phyloP scores from a whole-genome alignment of 1,140 invertebrate genomes.

The Epicauta chinensis region DNA sequence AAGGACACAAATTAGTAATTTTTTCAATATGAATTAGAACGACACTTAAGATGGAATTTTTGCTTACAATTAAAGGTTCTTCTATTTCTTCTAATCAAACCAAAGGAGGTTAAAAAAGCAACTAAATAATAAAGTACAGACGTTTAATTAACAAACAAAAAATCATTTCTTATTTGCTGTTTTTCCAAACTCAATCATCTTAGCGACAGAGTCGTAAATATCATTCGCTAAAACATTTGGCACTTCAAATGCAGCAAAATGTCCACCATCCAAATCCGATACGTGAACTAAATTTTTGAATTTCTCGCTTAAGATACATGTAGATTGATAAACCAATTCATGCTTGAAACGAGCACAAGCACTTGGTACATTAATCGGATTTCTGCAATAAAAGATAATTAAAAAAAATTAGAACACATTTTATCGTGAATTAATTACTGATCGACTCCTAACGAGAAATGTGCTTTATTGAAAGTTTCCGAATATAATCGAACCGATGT shows the following conservation, averaged over 20 bases:
- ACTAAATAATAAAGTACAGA: too few relatives aligned
- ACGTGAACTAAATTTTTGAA: conserved; percentile 58
- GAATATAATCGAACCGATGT: conserved; percentile 71
- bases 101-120: too few relatives aligned
- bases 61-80: too few relatives aligned
- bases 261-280: conserved; percentile 63
- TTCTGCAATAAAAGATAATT: conserved; percentile 42
- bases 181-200: conserved; percentile 17
- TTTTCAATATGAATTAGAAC: too few relatives aligned
- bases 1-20: too few relatives aligned
- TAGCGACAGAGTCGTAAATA: conserved; percentile 22
- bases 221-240: conserved; percentile 65
- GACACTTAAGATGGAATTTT: too few relatives aligned
- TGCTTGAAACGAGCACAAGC: conserved; percentile 58
- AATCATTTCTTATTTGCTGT: not conserved
- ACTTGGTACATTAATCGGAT: conserved; percentile 54
- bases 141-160: not conserved
- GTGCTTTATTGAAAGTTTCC: conserved; percentile 49
- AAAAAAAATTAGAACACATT: conserved; percentile 45
- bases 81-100: too few relatives aligned
- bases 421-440: conserved; percentile 54
- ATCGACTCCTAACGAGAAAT: conserved; percentile 46
- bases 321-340: conserved; percentile 50
- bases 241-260: conserved; percentile 79
- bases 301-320: conserved; percentile 52